A percentile compares a stretch with the other conserved stretches of the same genome.
Evolutionary conservation across 2,888 invertebrate species (phyloP).

Genomic region (Microdon myrmicae): DNA sequence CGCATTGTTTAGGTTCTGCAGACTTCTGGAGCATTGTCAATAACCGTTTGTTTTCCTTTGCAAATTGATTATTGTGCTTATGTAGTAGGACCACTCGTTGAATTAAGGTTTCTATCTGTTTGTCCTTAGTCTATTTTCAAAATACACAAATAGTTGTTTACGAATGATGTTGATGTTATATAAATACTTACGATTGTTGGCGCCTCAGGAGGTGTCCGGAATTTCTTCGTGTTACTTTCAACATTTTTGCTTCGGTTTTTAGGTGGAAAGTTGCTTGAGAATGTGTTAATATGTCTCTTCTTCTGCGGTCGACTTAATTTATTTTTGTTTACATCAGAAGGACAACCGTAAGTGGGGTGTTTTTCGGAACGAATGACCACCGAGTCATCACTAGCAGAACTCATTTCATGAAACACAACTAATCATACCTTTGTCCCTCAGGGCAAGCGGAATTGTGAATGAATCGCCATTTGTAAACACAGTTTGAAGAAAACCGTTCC

Average conservation of each 20-base stretch:
- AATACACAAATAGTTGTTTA: slow-evolving; percentile 7
- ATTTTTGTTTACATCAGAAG: slow-evolving; percentile 23
- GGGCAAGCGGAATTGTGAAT: no score
- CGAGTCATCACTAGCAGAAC: slow-evolving; percentile 13
- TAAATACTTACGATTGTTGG: slow-evolving; percentile 16
- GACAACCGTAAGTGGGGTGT: slow-evolving; percentile 20
- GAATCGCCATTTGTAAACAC: slow-evolving; percentile 51
- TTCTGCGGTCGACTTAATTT: slow-evolving; percentile 46
- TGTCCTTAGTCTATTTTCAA: slow-evolving; percentile 72
- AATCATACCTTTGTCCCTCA: no score
- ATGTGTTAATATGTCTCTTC: slow-evolving; percentile 57
- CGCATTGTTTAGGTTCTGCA: slow-evolving; percentile 64
- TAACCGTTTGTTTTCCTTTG: slow-evolving; percentile 72
- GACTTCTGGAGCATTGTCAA: slow-evolving; percentile 68
- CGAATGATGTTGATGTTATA: no score
- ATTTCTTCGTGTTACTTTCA: slow-evolving; percentile 53
- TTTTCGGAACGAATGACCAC: slow-evolving; percentile 22
- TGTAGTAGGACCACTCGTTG: slow-evolving; percentile 72
- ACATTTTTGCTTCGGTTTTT: slow-evolving; percentile 62
- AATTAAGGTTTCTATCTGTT: slow-evolving; percentile 72
- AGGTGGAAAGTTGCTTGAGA: slow-evolving; percentile 62
- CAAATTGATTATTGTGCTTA: slow-evolving; percentile 72
- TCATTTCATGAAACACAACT: not conserved
- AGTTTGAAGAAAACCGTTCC: slow-evolving; percentile 36
- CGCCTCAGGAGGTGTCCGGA: slow-evolving; percentile 2